Base-by-base conservation (phyloP, 1,140 invertebrate species). In the Tetranychus urticae region DNA sequence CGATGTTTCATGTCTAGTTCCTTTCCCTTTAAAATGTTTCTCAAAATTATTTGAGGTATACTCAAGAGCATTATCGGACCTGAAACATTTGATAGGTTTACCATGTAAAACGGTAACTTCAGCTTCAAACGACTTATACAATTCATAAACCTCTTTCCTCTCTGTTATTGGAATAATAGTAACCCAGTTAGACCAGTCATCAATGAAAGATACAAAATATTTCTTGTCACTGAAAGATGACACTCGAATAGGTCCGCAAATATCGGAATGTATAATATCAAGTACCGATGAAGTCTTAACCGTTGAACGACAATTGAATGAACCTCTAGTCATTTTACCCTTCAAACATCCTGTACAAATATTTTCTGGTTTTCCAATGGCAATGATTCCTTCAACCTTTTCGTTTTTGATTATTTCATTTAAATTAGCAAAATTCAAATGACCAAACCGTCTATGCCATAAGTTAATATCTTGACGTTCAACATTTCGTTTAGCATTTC, bases 211-310 rank as follows among this genome's bases (percentile, higher is more conserved):
- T 5, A 73, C 47, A 59, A 72, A 73, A 60, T 72, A 75, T 56
- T 65, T 64, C 0, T 66, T 12, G 1, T 70, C 69, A 23, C 67
- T 66, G n/a, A 71, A 33, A 1, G 72, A 74, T 13, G 56, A 56
- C 10, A 59, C 63, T 36, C 71, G 62, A 67, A 77, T 74, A 13
- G 73, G 72, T 1, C 74, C 74, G 61, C 72, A 72, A 1, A 73
- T 65, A 68, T 77, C 74, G 2, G 52, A 35, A 50, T 66, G 58
- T 6, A 52, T 33, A 4, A 52, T 4, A 23, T 52, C 48, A 23
- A 52, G 33, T 6, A 52, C 14, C 3, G 14, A n/a, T 52, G 4
- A 3, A 23, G 48, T 52, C 14, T 23, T 52, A 3, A 33, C 14
- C 6, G 4, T 3, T 52, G 48, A 52, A 4, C 33, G 4, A 4